These are phyloP conservation scores for Spilosoma lubricipeda DNA, from an alignment of 2,888 invertebrate genomes.

Conservation along the genomic window DNA sequence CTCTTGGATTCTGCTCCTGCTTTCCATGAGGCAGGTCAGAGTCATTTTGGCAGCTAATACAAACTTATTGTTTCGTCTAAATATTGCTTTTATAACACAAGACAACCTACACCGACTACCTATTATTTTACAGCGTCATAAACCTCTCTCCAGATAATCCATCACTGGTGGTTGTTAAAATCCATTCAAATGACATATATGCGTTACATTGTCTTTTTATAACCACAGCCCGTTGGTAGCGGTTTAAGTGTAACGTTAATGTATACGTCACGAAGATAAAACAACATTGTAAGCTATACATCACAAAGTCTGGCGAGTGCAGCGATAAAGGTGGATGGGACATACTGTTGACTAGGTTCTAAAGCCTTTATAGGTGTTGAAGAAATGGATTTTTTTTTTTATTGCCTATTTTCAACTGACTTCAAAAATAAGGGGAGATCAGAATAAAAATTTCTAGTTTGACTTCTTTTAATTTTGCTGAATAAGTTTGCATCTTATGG, in stretches of 20 bases:
- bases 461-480: too few species aligned
- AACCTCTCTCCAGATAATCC: constrained; percentile 37
- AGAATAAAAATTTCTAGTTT: too few species aligned
- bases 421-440: background rate
- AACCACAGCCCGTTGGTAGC: constrained; percentile 25
- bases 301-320: constrained; percentile 34
- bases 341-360: constrained; percentile 19
- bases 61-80: constrained; percentile 4
- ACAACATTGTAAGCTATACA: constrained; percentile 49
- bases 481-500: too few species aligned
- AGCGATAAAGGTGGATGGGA: constrained; percentile 49
- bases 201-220: constrained; percentile 54
- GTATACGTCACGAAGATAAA: constrained; percentile 46
- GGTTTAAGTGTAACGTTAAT: constrained; percentile 50
- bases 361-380: background rate
- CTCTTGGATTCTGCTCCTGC: too few species aligned
- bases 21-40: too few species aligned
- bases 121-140: constrained; percentile 23
- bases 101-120: constrained; percentile 5
- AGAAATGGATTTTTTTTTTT: background rate
- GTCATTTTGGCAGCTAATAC: too few species aligned
- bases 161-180: constrained; percentile 46
- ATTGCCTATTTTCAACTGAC: background rate
- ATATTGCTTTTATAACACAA: background rate
- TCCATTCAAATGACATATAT: constrained; percentile 32